Evolutionary conservation across 2,113 vertebrate genomes (phyloP), one percentile per base, ranked within the genome.

Genomic region (Oryctolagus cuniculus): DNA sequence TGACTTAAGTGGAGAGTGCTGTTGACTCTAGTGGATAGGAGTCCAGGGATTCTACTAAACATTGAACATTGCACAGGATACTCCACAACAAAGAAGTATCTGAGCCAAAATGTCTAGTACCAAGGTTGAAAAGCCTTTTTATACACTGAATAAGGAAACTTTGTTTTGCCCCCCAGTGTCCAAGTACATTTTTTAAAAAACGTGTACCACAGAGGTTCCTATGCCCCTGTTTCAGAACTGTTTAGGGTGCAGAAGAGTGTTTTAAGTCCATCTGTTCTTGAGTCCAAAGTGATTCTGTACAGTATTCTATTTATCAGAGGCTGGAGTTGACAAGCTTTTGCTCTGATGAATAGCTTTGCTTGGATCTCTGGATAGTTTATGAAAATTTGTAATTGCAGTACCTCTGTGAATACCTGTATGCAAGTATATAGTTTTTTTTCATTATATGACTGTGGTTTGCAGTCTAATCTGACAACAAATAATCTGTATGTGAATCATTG

Each of bases 331-430:
- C 31, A 69, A 58, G 31, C 55, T 87, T 96, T 96, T 95, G 79
- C n/a, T 94, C 5, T 87, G 29, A 12, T 67, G n/a, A 83, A 90
- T 66, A 84, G 19, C 29, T 96, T 94, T 91, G 69, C 61, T 94
- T 93, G 21, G 69, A 51, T 91, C 58, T 90, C 11, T 77, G n/a
- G 22, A 85, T 49, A 34, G 38, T 63, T 72, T 80, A 72, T 69
- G 64, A 93, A 87, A 73, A 75, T 53, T 80, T 83, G 27, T 91
- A 66, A 80, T 67, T 73, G 63, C 91, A 25, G 2, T 93, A 27
- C 9, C 74, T 91, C 24, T 91, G 31, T 88, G 9, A 77, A 44
- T 66, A 74, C 34, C 5, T 19, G 25, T 25, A 19, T 83, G 5
- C 49, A 75, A 29, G 27, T 55, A n/a, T 16, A 75, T 7, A 58